These are phyloP conservation scores for Rhabdomys dilectus DNA, from an alignment of 2,113 vertebrate genomes.

Conservation along the genomic window DNA sequence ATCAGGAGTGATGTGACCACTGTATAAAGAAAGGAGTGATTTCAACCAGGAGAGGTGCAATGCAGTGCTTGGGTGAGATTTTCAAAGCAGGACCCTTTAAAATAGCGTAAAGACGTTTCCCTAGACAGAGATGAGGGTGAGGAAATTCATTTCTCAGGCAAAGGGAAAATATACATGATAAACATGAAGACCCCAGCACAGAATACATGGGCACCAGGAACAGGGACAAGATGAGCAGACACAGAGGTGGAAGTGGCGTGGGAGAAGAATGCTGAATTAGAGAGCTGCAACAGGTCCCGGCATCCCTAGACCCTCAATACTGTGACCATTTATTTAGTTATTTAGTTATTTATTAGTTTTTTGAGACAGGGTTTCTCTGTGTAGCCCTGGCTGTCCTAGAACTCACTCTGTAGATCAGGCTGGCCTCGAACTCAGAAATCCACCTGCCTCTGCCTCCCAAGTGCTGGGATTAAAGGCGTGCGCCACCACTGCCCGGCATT, in stretches of 20 bases:
- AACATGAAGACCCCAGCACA: not conserved
- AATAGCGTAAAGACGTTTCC: not conserved
- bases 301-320: not conserved
- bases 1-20: not conserved
- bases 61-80: not conserved
- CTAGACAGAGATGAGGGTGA: not conserved
- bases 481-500: no score
- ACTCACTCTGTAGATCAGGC: no score
- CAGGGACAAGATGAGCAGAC: not conserved
- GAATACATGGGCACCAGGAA: not conserved
- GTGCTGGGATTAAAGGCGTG: no score
- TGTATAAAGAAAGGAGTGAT: not conserved
- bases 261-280: not conserved
- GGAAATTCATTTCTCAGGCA: not conserved
- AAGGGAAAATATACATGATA: not conserved
- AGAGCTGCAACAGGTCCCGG: not conserved
- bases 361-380: no score
- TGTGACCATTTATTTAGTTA: not conserved
- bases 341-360: no score
- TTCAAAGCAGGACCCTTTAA: not conserved
- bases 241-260: not conserved
- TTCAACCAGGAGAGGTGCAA: no score
- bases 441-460: no score
- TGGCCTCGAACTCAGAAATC: no score
- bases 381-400: no score